Evolutionary conservation across 1,140 invertebrate species (phyloP).

Genomic region (Caenorhabditis brenneri): DNA sequence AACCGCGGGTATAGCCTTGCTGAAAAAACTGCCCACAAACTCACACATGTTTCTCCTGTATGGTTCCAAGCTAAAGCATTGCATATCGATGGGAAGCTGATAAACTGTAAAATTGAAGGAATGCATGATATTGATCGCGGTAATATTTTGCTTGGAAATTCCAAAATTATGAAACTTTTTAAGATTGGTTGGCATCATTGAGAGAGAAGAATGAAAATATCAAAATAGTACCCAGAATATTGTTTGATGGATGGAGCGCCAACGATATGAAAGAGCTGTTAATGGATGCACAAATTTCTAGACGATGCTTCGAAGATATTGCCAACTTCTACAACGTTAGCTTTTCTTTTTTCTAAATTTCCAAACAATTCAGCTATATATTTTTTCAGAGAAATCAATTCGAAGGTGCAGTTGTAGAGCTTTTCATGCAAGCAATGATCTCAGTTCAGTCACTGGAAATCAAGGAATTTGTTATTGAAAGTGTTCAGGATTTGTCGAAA

Average conservation of each 20-base stretch:
- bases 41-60: slow-evolving; percentile 88
- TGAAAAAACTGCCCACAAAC: slow-evolving; percentile 86
- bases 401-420: slow-evolving; percentile 65
- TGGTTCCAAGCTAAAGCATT: slow-evolving; percentile 82
- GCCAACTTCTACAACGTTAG: slow-evolving; percentile 55
- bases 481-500: slow-evolving; percentile 54
- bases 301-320: slow-evolving; percentile 58
- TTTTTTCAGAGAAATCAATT: slow-evolving; percentile 63
- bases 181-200: slow-evolving; percentile 65
- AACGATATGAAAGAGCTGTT: slow-evolving; percentile 60
- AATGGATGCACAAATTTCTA: slow-evolving; percentile 52
- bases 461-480: slow-evolving; percentile 44
- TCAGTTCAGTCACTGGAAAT: not conserved
- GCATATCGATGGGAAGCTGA: slow-evolving; percentile 72
- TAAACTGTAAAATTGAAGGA: slow-evolving; percentile 72
- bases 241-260: slow-evolving; percentile 59
- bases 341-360: not conserved
- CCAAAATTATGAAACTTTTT: not conserved
- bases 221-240: slow-evolving; percentile 65
- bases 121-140: slow-evolving; percentile 73
- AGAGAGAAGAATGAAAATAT: slow-evolving; percentile 62
- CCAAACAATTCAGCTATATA: not conserved
- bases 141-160: not conserved
- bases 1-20: slow-evolving; percentile 89
- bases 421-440: slow-evolving; percentile 65